A percentile compares a stretch with the other conserved stretches of the same genome.
phyloP scores from a whole-genome alignment of 2,113 vertebrate genomes.

The Colinus virginianus region DNA sequence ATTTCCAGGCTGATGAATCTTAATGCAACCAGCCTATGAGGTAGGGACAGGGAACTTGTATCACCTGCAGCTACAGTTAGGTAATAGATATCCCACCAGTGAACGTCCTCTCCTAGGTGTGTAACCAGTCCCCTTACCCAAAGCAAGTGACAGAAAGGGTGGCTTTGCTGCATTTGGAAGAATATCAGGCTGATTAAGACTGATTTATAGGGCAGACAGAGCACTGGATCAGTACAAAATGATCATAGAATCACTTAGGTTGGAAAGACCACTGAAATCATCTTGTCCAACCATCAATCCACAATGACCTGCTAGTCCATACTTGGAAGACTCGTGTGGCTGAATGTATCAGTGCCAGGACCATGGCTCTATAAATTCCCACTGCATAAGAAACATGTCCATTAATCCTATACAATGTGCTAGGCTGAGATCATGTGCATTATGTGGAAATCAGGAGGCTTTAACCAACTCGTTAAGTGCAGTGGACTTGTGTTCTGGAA shows the following conservation, averaged over 20 bases:
- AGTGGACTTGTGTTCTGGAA: background rate
- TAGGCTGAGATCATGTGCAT: background rate
- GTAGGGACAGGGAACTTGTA: background rate
- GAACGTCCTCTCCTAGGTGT: background rate
- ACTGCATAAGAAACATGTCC: background rate
- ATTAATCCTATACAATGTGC: slow-evolving; percentile 1
- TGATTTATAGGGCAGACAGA: background rate
- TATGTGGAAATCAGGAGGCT: background rate
- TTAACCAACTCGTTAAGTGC: background rate
- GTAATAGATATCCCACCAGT: background rate
- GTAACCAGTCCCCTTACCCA: background rate
- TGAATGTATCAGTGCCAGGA: background rate
- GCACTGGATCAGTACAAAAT: background rate
- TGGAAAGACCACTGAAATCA: too few species aligned
- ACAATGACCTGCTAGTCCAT: background rate
- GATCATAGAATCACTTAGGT: too few species aligned
- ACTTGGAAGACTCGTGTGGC: background rate
- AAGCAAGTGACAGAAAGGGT: background rate
- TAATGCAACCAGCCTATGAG: background rate
- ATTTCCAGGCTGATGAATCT: background rate
- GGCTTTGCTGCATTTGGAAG: background rate
- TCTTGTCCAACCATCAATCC: too few species aligned
- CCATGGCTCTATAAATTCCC: background rate
- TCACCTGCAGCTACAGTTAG: background rate
- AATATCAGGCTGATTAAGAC: background rate